Percentiles rank a stretch among this genome's conserved stretches.
Evolutionary conservation across 2,113 vertebrate species (phyloP).

Genomic region (Falco punctatus): DNA sequence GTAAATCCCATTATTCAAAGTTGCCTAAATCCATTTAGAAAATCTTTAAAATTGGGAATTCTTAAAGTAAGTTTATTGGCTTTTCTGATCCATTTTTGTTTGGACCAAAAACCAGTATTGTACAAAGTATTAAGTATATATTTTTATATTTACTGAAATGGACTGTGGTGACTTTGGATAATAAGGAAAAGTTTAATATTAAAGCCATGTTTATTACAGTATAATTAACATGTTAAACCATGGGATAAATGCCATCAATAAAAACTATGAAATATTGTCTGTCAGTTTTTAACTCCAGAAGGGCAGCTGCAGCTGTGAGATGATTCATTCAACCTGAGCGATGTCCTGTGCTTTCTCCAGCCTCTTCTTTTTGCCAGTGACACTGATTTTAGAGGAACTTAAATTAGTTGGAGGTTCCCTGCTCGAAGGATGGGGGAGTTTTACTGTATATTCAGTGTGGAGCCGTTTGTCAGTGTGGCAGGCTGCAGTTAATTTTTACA

Average conservation of each 20-base stretch:
- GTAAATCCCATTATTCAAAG: conserved; percentile 99
- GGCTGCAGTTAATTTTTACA: neutral
- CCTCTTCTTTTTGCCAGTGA: neutral
- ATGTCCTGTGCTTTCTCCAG: rapidly evolving
- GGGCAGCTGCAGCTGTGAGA: neutral
- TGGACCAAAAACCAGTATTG: conserved; percentile 99
- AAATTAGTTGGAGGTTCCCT: neutral
- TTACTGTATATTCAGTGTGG: neutral
- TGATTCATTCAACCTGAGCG: rapidly evolving
- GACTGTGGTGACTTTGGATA: conserved; percentile 99
- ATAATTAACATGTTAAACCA: conserved; percentile 99
- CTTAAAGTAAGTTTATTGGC: conserved; percentile 99
- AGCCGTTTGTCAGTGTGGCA: neutral
- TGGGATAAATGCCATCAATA: conserved; percentile 99
- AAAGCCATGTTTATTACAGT: conserved; percentile 99
- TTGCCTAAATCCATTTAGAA: conserved; percentile 99
- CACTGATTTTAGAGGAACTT: neutral
- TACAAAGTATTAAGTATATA: conserved; percentile 99
- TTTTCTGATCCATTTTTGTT: conserved; percentile 99
- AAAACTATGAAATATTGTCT: conserved; percentile 84
- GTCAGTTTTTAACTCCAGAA: conserved; percentile 46
- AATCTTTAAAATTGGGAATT: conserved; percentile 99
- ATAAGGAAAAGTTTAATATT: conserved; percentile 99
- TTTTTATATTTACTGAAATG: conserved; percentile 99
- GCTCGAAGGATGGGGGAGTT: neutral